A percentile compares a stretch with the other conserved stretches of the same genome.
phyloP scores from a whole-genome alignment of 2,888 invertebrate genomes.

The Micoletzkya japonica region DNA sequence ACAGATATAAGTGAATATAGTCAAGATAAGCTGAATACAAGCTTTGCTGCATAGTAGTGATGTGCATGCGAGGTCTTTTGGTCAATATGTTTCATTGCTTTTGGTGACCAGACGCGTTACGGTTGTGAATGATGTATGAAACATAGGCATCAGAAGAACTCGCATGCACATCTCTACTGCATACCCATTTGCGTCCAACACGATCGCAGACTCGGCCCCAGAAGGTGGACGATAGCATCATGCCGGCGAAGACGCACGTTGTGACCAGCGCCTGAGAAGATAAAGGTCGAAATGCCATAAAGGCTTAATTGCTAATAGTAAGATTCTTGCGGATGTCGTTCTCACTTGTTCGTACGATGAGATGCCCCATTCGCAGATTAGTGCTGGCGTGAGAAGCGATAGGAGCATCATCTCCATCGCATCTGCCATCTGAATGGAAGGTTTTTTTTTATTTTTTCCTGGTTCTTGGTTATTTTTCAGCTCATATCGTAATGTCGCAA shows the following conservation, averaged over 20 bases:
- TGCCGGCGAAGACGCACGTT: constrained; percentile 86
- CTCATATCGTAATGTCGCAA: no score
- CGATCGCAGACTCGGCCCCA: constrained; percentile 90
- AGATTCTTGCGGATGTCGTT: background rate
- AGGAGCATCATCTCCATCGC: constrained; percentile 98
- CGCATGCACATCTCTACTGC: constrained; percentile 1
- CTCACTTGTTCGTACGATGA: constrained; percentile 65
- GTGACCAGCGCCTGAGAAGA: constrained; percentile 81
- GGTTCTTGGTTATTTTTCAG: background rate
- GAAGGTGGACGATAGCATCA: constrained; percentile 94
- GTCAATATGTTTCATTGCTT: no score
- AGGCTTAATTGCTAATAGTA: background rate
- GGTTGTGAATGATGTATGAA: no score
- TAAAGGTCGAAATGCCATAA: background rate
- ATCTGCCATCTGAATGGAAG: constrained; percentile 91
- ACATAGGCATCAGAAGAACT: no score
- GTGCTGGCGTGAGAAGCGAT: constrained; percentile 86
- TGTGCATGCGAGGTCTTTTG: no score
- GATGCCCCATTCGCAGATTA: constrained; percentile 93
- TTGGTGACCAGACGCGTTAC: no score
- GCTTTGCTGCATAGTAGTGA: no score
- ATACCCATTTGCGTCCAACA: constrained; percentile 53
- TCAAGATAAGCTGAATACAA: no score
- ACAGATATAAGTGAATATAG: constrained; percentile 1
- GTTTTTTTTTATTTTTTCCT: background rate